Base-by-base conservation (phyloP, 2,113 vertebrate genomes). In the Struthio camelus region DNA sequence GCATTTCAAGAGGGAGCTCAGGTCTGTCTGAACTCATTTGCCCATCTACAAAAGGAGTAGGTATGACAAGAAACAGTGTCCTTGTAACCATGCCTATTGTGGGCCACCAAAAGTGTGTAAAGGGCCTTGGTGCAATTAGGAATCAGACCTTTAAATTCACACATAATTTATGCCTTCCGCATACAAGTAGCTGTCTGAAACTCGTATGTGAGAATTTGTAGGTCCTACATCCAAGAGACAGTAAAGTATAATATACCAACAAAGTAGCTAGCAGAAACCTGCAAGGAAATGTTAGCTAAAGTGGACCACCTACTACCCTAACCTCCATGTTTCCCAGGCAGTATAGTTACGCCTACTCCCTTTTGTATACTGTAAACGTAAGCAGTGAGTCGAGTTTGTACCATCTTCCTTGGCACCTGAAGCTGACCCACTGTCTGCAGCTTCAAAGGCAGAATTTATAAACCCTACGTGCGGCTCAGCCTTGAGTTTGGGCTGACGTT, bases 401-500 rank as follows among this genome's bases (percentile, higher is more conserved):
- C 48, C 53, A 86, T 61, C 32, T 87, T 92, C 16, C 58, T 53
- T 44, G 50, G 86, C 70, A 75, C 87, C 83, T 80, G 84, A 94
- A 94, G 17, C 30, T 94, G 93, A 90, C 77, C 83, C 70, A 69
- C n/a, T 61, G 51, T 61, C 83, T 95, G 94, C 78, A 38, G 76
- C 61, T 91, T 91, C 76, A 93, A 78, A 93, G n/a, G 18, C n/a
- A 88, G 42, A 78, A 89, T 83, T 85, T 88, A 73, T 64, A 80
- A 85, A 95, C 42, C 38, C 42, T 85, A 48, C 1, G 0, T 72
- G 46, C 78, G 62, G 46, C 71, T 92, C 83, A 93, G 86, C 62
- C 85, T 92, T 85, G 71, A 89, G 67, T 95, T 94, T 78, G 79
- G 79, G 25, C 54, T 97, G 93, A 95, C 94, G 78, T 91, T 91